These are phyloP conservation scores for Corvus cornix DNA, from an alignment of 2,113 vertebrate species.

Conservation along the genomic window DNA sequence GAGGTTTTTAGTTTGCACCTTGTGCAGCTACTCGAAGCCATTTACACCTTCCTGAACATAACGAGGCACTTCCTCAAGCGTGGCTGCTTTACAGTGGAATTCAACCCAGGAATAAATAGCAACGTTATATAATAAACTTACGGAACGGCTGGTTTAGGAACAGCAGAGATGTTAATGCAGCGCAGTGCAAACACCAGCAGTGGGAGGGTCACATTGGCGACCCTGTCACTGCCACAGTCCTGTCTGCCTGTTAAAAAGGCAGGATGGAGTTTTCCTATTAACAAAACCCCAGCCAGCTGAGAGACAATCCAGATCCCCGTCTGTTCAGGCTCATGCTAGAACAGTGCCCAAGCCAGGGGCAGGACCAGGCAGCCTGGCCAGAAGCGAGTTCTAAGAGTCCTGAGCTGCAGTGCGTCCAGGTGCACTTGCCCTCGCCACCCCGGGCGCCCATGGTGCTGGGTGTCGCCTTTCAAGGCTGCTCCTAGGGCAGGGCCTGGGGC, in stretches of 20 bases:
- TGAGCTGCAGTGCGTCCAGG: accelerated
- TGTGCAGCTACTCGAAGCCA: neutral
- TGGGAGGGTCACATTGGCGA: accelerated
- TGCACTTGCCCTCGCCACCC: accelerated
- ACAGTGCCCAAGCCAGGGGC: neutral
- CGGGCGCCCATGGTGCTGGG: accelerated
- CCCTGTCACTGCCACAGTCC: neutral
- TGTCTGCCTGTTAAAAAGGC: neutral
- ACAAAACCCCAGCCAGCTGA: neutral
- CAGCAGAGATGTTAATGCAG: neutral
- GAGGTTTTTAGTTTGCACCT: neutral
- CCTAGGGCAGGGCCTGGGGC: accelerated
- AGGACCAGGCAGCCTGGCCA: accelerated
- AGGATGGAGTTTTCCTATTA: neutral
- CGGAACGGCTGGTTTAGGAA: neutral
- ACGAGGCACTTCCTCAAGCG: neutral
- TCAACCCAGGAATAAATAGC: constrained; percentile 15
- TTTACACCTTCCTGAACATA: constrained; percentile 18
- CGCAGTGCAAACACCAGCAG: accelerated
- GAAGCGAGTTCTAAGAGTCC: accelerated
- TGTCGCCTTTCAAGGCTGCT: neutral
- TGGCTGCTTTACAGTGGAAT: constrained; percentile 17
- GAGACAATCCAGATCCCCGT: neutral
- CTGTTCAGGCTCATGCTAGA: neutral
- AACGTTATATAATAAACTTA: neutral